Evolutionary conservation across 2,888 invertebrate genomes (phyloP).

Genomic region (Stegana nigrithorax): DNA sequence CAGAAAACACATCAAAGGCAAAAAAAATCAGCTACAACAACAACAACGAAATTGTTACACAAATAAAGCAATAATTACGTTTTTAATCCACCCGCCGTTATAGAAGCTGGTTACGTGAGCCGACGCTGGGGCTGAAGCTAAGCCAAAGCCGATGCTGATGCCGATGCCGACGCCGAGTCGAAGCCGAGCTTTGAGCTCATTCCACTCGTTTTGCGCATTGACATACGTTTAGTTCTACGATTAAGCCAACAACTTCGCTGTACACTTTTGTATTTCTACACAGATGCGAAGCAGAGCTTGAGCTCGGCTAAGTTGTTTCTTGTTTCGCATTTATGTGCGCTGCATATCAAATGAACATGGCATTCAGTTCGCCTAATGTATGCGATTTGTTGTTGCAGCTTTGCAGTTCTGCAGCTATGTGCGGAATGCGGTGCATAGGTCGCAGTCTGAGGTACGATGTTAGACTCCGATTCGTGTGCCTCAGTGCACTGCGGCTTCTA

Average conservation of each 20-base stretch:
- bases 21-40: background rate
- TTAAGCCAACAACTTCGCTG: background rate
- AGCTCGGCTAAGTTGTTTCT: background rate
- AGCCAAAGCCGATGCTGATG: background rate
- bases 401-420: slow-evolving; percentile 35
- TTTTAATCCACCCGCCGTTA: slow-evolving; percentile 8
- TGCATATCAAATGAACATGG: too few relatives aligned
- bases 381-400: slow-evolving; percentile 45
- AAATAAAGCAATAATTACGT: slow-evolving; percentile 14
- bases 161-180: background rate
- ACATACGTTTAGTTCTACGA: slow-evolving; percentile 8
- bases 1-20: background rate
- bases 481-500: too few relatives aligned
- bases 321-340: background rate
- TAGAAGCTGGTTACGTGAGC: background rate
- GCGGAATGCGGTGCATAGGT: slow-evolving; percentile 52
- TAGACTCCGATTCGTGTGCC: background rate
- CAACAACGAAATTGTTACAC: slow-evolving; percentile 9
- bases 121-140: background rate
- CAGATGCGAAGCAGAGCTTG: background rate
- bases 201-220: slow-evolving; percentile 3
- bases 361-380: slow-evolving; percentile 46
- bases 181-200: slow-evolving; percentile 1
- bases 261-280: background rate
- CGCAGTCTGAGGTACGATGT: too few relatives aligned